phyloP scores from a whole-genome alignment of 2,888 invertebrate genomes.

The Cordilura impudica region DNA sequence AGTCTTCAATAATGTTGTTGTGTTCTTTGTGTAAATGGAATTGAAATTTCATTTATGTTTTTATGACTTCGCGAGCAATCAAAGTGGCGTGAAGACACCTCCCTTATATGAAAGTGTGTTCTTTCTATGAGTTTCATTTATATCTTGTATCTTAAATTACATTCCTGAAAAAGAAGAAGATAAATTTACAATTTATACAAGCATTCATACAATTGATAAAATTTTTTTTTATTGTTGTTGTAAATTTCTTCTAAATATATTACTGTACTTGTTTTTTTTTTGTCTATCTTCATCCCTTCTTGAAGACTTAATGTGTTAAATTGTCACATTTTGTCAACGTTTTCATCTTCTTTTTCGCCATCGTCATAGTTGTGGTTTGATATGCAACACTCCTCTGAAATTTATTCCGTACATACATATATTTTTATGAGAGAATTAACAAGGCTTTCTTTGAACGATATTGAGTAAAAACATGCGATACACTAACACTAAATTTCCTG shows the following conservation, averaged over 20 bases:
- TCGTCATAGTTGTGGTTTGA: background rate
- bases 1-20: background rate
- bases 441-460: background rate
- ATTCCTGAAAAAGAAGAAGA: background rate
- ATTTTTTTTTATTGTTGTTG: background rate
- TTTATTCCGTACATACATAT: background rate
- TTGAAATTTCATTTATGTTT: constrained; percentile 38
- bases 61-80: constrained; percentile 51
- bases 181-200: background rate
- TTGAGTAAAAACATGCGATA: background rate
- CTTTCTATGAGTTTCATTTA: background rate
- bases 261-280: background rate
- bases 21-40: constrained; percentile 32
- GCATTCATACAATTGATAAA: background rate
- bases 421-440: background rate
- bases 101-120: background rate
- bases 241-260: background rate
- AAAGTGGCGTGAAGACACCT: constrained; percentile 7
- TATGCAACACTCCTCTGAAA: constrained; percentile 2
- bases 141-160: background rate
- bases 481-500: background rate
- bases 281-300: constrained; percentile 4
- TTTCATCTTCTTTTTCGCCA: background rate
- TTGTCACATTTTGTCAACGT: constrained; percentile 34
- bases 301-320: constrained; percentile 40